Evolutionary conservation across 2,888 invertebrate species (phyloP).

Genomic region (Pachliopta kotzebuea): DNA sequence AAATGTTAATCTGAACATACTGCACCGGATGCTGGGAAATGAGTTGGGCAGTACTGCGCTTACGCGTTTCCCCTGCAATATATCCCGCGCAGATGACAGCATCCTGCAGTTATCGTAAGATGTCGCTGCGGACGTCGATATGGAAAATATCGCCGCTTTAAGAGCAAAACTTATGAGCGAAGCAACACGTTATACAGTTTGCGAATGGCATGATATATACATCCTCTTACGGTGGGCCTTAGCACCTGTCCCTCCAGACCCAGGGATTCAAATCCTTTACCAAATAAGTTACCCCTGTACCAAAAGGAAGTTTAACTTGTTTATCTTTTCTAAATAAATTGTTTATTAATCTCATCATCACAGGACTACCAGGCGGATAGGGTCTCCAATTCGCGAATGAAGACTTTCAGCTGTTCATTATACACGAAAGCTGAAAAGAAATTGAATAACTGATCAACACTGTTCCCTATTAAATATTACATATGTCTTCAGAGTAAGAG

Average conservation of each 20-base stretch:
- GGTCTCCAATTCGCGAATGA: too few species aligned
- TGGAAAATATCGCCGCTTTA: conserved; percentile 17
- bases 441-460: too few species aligned
- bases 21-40: neutral
- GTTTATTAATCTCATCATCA: too few species aligned
- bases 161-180: conserved; percentile 14
- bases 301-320: too few species aligned
- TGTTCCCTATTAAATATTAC: too few species aligned
- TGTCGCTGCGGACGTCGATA: conserved; percentile 12
- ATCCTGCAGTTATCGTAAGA: conserved; percentile 16
- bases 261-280: too few species aligned
- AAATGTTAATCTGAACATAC: neutral
- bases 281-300: too few species aligned
- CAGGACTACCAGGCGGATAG: too few species aligned
- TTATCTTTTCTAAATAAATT: too few species aligned
- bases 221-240: neutral
- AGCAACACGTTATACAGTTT: conserved; percentile 13
- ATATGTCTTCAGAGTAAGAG: too few species aligned
- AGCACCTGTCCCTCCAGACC: neutral
- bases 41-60: neutral
- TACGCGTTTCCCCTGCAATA: conserved; percentile 5
- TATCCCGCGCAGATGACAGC: conserved; percentile 22
- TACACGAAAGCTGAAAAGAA: too few species aligned
- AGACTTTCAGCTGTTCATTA: too few species aligned
- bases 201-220: conserved; percentile 14